phyloP scores from a whole-genome alignment of 2,888 invertebrate genomes.

The Megalurothrips usitatus region DNA sequence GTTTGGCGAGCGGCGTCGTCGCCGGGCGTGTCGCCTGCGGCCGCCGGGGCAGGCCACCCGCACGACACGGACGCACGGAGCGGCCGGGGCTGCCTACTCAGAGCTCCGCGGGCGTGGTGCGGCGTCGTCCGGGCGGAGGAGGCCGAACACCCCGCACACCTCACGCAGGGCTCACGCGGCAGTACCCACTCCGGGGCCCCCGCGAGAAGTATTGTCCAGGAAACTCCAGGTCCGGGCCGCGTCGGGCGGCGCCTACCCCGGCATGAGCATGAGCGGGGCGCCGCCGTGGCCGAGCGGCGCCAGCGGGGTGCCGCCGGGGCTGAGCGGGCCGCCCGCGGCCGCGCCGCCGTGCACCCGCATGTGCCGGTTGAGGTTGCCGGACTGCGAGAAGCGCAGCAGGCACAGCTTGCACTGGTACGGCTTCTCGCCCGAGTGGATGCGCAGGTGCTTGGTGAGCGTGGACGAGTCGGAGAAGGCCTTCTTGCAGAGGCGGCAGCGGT shows the following conservation, averaged over 20 bases:
- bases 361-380: conserved; percentile 96
- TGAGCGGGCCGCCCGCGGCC: conserved; percentile 42
- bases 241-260: neutral
- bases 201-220: too few relatives aligned
- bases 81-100: too few relatives aligned
- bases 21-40: too few relatives aligned
- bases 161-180: too few relatives aligned
- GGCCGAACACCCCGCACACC: too few relatives aligned
- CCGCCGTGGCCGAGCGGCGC: neutral
- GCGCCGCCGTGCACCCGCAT: conserved; percentile 91
- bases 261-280: neutral
- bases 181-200: too few relatives aligned
- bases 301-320: conserved; percentile 1
- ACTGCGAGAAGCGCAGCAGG: conserved; percentile 92
- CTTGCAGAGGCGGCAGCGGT: conserved; percentile 88
- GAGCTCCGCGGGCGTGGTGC: too few relatives aligned
- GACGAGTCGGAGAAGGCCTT: conserved; percentile 99
- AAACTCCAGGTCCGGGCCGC: too few relatives aligned
- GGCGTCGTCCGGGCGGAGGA: too few relatives aligned
- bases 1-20: too few relatives aligned
- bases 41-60: too few relatives aligned
- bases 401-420: conserved; percentile 98
- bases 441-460: conserved; percentile 92
- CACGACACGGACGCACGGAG: too few relatives aligned
- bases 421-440: conserved; percentile 88